A percentile compares a stretch with the other conserved stretches of the same genome.
Conservation (phyloP, 2,797 vertebrate genomes). For the Carcharodon carcharias region DNA sequence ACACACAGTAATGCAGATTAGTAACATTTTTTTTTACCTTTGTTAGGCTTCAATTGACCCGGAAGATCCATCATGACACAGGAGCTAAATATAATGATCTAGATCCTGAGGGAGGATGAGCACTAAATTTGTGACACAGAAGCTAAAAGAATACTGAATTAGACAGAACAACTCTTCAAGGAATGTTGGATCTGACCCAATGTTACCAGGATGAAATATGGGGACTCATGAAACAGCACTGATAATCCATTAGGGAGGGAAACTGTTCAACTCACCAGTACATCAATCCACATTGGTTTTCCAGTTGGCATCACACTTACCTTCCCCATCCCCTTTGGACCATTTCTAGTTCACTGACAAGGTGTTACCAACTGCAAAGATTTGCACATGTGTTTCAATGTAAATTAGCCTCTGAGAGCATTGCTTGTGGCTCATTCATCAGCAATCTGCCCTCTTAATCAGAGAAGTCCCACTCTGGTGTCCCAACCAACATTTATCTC, state of each 20-base stretch:
- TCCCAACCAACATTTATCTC: not conserved
- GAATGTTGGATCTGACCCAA: not conserved
- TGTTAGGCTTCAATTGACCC: not conserved
- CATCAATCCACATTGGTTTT: not conserved
- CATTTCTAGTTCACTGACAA: not conserved
- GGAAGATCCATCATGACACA: not conserved
- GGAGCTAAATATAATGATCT: not conserved
- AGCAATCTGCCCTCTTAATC: not conserved
- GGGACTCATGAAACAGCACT: not conserved
- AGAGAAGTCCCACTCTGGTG: not conserved
- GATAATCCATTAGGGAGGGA: not conserved
- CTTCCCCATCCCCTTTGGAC: too few relatives aligned
- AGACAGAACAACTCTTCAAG: not conserved
- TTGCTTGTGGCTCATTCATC: not conserved
- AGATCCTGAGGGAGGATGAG: not conserved
- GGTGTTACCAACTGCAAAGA: too few relatives aligned
- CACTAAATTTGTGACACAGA: not conserved
- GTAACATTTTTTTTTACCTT: not conserved
- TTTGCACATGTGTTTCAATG: not conserved
- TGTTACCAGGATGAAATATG: not conserved
- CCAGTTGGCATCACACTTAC: not conserved
- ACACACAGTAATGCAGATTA: not conserved
- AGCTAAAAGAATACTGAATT: not conserved
- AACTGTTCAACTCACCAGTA: not conserved
- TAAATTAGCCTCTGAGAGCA: not conserved